These are phyloP conservation scores for Pica pica DNA, from an alignment of 2,113 vertebrate species.

Conservation along the genomic window DNA sequence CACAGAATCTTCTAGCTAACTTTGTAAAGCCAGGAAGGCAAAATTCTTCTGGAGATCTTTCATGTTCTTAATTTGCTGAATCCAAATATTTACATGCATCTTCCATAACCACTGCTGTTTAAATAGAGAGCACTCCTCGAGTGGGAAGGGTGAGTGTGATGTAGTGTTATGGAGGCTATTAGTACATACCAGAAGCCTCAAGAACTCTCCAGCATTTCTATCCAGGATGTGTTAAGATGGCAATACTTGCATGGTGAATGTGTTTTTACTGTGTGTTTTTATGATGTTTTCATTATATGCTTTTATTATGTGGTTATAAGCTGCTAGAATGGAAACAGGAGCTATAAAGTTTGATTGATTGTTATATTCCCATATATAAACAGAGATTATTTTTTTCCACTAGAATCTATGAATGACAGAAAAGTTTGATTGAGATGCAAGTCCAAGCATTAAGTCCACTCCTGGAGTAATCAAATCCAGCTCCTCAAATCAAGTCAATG, in stretches of 20 bases:
- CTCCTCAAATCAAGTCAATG: not conserved
- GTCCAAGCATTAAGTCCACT: not conserved
- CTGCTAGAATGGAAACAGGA: conserved; percentile 37
- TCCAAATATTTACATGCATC: not conserved
- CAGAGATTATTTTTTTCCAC: not conserved
- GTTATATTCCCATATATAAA: conserved; percentile 37
- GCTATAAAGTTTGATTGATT: conserved; percentile 45
- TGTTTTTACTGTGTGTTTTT: conserved; percentile 52
- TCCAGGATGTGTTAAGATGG: not conserved
- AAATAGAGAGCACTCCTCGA: not conserved
- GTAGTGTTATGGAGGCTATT: not conserved
- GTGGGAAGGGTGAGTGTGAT: not conserved
- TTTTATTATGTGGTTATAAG: conserved; percentile 59
- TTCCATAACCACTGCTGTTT: not conserved
- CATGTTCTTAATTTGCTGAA: not conserved
- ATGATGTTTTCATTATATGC: conserved; percentile 52
- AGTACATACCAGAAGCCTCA: not conserved
- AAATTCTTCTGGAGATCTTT: not conserved
- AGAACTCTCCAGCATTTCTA: not conserved
- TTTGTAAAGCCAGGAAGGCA: not conserved
- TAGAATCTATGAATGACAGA: not conserved
- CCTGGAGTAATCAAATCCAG: not conserved
- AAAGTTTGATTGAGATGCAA: not conserved
- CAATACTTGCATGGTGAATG: not conserved
- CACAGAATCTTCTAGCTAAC: not conserved